Evolutionary conservation across 2,113 vertebrate genomes (phyloP), one percentile per base, ranked within the genome.

Genomic region (Crotophaga sulcirostris): DNA sequence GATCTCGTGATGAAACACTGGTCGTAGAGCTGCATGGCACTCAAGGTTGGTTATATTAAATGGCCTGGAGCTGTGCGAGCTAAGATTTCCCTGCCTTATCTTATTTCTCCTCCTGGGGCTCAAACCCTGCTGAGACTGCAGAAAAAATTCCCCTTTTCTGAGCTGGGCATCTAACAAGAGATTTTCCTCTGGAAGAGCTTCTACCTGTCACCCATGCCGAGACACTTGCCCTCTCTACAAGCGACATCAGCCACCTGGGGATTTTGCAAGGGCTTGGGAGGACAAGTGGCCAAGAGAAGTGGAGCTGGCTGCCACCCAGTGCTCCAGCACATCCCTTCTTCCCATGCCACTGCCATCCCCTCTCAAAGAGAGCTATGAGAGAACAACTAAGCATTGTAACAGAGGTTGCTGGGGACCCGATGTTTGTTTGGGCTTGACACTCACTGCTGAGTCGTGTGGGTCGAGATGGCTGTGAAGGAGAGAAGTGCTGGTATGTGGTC

Each of bases 371-470:
- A 62, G 69, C 55, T 34, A 6, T 1, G 21, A 44, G 29, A 5
- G 86, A 90, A 94, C 86, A 95, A 60, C 73, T 2, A 47, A 77
- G 58, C 34, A 34, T 84, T 96, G 91, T 89, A 38, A 11, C 13
- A 0, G 78, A 28, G 72, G n/a, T 44, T 5, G 1, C 90, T 11
- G 9, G 90, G 74, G 84, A 15, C 33, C n/a, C 2, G 0, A 69
- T 89, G 75, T 77, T 90, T 94, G 88, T 92, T 93, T 96, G 90
- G 34, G 31, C 90, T 95, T 84, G 88, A 78, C 34, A 9, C 79
- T 93, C 28, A 3, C 59, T 0, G 2, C 40, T 77, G 59, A 58
- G 54, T 38, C 1, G 10, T 8, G 1, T 55, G 75, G 72, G 55
- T 59, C 4, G 31, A 75, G 83, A 23, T 80, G 85, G 56, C 87